These are phyloP conservation scores for Nymphalis polychloros DNA, from an alignment of 2,888 invertebrate species.

Conservation along the genomic window DNA sequence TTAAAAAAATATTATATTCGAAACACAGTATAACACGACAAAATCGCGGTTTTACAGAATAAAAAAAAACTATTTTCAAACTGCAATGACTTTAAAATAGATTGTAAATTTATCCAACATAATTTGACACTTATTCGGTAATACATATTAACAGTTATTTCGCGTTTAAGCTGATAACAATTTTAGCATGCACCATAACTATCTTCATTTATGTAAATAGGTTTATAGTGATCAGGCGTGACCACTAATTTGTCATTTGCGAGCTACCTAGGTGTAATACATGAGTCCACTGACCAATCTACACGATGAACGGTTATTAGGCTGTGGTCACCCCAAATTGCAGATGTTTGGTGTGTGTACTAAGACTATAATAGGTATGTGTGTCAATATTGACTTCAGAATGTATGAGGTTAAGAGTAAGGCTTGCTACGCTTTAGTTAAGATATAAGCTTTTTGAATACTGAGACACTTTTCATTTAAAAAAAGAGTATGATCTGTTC, in stretches of 20 bases:
- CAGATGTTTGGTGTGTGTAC: background rate
- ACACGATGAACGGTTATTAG: constrained; percentile 26
- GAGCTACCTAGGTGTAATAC: constrained; percentile 29
- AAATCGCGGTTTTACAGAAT: too few relatives aligned
- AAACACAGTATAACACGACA: too few relatives aligned
- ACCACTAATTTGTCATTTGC: constrained; percentile 39
- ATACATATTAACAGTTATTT: background rate
- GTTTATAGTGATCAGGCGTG: constrained; percentile 20
- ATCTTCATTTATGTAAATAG: constrained; percentile 28
- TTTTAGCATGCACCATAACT: constrained; percentile 11
- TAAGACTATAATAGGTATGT: background rate
- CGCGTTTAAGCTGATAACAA: constrained; percentile 7
- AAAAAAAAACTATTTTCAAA: too few relatives aligned
- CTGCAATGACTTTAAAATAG: too few relatives aligned
- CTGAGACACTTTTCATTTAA: too few relatives aligned
- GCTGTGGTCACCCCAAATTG: constrained; percentile 2
- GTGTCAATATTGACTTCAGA: too few relatives aligned
- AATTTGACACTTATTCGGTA: background rate
- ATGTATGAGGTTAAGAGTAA: too few relatives aligned
- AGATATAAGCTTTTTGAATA: too few relatives aligned
- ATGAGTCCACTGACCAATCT: constrained; percentile 34
- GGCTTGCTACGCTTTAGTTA: too few relatives aligned
- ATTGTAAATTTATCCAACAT: background rate
- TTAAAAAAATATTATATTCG: too few relatives aligned
- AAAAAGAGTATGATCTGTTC: too few relatives aligned